Conservation (phyloP, 2,888 invertebrate species). For the Thalpophila matura region DNA sequence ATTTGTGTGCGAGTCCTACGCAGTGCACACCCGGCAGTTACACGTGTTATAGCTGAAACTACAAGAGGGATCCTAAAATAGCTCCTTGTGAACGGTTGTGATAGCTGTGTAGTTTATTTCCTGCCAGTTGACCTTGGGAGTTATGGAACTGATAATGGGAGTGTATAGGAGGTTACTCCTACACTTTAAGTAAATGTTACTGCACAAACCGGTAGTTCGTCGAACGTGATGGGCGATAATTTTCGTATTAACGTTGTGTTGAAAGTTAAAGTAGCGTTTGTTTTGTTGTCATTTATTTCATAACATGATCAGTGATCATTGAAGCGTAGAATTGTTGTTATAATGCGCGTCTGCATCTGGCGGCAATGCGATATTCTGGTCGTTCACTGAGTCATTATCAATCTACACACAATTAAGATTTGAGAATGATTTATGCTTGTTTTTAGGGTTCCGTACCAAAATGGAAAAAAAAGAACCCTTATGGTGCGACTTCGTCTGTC, state of each 20-base stretch:
- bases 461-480: too few species aligned
- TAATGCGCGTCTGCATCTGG: constrained; percentile 7
- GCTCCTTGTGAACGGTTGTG: constrained; percentile 49
- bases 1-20: constrained; percentile 58
- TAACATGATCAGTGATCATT: constrained; percentile 21
- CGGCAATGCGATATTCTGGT: constrained; percentile 14
- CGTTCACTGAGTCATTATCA: constrained; percentile 15
- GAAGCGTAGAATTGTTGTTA: constrained; percentile 1
- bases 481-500: too few species aligned
- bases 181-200: constrained; percentile 26
- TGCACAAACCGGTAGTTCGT: constrained; percentile 10
- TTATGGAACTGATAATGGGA: constrained; percentile 37
- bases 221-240: constrained; percentile 11
- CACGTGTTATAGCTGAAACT: constrained; percentile 57
- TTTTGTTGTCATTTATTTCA: constrained; percentile 24
- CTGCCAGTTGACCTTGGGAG: constrained; percentile 53
- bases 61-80: constrained; percentile 62
- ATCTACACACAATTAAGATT: too few species aligned
- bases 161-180: constrained; percentile 4
- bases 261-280: neutral
- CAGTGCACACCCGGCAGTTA: constrained; percentile 53
- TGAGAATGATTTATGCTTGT: too few species aligned
- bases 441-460: too few species aligned
- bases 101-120: constrained; percentile 49
- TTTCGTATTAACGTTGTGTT: constrained; percentile 11